Conservation (phyloP, 2,888 invertebrate species). For the Eristalis tenax region DNA sequence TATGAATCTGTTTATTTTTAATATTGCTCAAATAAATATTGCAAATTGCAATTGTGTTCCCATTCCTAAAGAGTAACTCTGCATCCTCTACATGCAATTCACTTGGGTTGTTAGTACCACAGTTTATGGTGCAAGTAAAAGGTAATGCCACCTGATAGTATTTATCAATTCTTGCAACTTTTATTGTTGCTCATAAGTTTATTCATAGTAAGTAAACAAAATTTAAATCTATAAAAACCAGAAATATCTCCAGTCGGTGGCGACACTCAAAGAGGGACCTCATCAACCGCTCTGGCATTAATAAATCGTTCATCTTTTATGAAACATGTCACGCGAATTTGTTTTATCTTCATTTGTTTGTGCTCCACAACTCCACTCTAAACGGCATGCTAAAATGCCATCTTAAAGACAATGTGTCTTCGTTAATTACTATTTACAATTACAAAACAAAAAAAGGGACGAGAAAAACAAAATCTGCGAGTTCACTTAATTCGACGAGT, state of each 20-base stretch:
- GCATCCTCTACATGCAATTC: too few relatives aligned
- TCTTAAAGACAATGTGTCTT: slow-evolving; percentile 71
- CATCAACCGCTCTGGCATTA: slow-evolving; percentile 20
- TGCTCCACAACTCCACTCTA: slow-evolving; percentile 26
- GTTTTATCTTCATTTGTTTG: slow-evolving; percentile 64
- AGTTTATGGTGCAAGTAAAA: too few relatives aligned
- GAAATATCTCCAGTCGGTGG: not conserved
- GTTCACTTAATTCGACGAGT: slow-evolving; percentile 66
- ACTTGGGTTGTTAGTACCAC: too few relatives aligned
- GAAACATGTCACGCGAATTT: slow-evolving; percentile 67
- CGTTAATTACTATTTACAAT: slow-evolving; percentile 72
- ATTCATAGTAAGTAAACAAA: not conserved
- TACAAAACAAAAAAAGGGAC: slow-evolving; percentile 38
- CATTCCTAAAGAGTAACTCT: too few relatives aligned
- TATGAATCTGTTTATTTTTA: too few relatives aligned
- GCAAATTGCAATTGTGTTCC: too few relatives aligned
- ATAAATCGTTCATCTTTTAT: slow-evolving; percentile 69
- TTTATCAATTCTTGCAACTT: not conserved
- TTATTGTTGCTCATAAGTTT: not conserved
- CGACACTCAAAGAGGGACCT: not conserved
- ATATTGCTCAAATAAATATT: too few relatives aligned
- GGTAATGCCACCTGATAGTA: too few relatives aligned
- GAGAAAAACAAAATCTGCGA: slow-evolving; percentile 53
- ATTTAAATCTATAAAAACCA: not conserved
- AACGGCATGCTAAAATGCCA: slow-evolving; percentile 65